Evolutionary conservation across 1,140 invertebrate species (phyloP), one percentile per base, ranked within the genome.

Genomic region (Chymomyza costata): DNA sequence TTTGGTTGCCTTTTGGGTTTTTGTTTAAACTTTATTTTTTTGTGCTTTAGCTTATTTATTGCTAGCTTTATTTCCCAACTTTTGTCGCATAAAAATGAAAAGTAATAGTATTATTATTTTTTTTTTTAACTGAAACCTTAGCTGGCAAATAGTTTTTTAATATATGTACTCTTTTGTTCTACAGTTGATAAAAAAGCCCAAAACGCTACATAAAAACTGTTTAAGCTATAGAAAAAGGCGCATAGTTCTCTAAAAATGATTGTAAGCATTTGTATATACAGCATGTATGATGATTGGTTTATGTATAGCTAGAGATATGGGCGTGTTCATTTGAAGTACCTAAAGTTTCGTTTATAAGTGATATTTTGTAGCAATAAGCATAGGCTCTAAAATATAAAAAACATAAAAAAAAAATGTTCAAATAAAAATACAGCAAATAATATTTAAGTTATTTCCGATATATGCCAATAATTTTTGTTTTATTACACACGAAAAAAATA

Each of bases 401-500:
- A n/a, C n/a, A n/a, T n/a, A n/a, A n/a, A n/a, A n/a, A n/a, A n/a
- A n/a, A n/a, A n/a, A n/a, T n/a, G n/a, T n/a, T n/a, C n/a, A n/a
- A n/a, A n/a, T n/a, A n/a, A n/a, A n/a, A n/a, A n/a, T n/a, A n/a
- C n/a, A n/a, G n/a, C 6, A 43, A 39, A 49, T 60, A 35, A 19
- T 13, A 15, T 16, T 41, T 15, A 38, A 55, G 48, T 6, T 34
- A 38, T 38, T 48, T 46, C 11, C 7, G 1, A 46, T 31, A 46
- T 46, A 76, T 76, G 71, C 71, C 78, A 66, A 60, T 66, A 63
- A 60, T 57, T 66, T 61, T 52, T 38, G 47, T 78, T 76, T n/a
- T 76, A 76, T 76, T 76, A 71, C 62, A 76, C 71, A 76, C n/a
- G n/a, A 65, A 73, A 64, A 56, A 30, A 45, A 80, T 78, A 71